phyloP scores from a whole-genome alignment of 1,140 invertebrate species.

The Heliconius nattereri region DNA sequence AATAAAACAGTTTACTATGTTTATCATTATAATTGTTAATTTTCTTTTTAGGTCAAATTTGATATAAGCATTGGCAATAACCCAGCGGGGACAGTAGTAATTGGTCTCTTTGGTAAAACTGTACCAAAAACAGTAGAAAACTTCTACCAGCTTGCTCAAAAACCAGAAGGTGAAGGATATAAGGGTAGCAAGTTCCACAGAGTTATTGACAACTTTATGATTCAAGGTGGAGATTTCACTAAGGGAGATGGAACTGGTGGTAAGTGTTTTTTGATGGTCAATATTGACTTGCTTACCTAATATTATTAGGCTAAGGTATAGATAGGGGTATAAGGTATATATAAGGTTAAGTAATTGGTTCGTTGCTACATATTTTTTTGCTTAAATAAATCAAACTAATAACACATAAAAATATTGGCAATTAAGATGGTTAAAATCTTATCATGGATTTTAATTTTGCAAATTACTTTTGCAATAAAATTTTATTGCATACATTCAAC shows the following conservation, averaged over 20 bases:
- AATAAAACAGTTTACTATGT: too few relatives aligned
- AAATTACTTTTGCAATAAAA: background rate
- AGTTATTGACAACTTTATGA: constrained; percentile 97
- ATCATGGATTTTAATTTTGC: background rate
- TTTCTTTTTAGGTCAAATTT: constrained; percentile 92
- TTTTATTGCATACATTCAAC: background rate
- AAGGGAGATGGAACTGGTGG: constrained; percentile 96
- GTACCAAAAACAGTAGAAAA: constrained; percentile 97
- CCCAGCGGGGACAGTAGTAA: constrained; percentile 89
- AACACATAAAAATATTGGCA: background rate
- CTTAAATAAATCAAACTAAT: too few relatives aligned
- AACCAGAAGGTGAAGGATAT: constrained; percentile 90
- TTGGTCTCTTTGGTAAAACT: constrained; percentile 97
- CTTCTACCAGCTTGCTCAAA: constrained; percentile 92
- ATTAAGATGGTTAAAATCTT: background rate
- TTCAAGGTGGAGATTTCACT: constrained; percentile 96
- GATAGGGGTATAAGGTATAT: too few relatives aligned
- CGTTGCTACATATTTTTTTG: too few relatives aligned
- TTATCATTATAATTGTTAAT: too few relatives aligned
- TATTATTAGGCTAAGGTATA: too few relatives aligned
- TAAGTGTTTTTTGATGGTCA: constrained; percentile 52
- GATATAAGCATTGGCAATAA: constrained; percentile 94
- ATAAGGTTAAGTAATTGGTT: too few relatives aligned
- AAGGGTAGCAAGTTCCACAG: constrained; percentile 96
- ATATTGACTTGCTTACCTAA: background rate